Evolutionary conservation across 2,888 invertebrate species (phyloP).

Genomic region (Cylloceria caligata): DNA sequence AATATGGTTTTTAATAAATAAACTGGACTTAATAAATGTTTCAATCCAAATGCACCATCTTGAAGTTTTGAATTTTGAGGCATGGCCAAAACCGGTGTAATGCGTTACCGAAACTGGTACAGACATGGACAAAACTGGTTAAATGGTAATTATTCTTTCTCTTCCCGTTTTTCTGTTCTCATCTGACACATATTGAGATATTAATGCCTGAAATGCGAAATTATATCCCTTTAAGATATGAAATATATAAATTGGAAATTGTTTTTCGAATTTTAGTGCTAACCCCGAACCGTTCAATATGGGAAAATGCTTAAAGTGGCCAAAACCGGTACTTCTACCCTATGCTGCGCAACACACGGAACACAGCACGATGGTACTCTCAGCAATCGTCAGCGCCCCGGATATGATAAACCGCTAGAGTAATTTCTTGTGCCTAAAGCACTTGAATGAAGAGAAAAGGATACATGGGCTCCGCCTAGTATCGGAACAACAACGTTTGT

Average conservation of each 20-base stretch:
- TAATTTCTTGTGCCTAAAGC: no score
- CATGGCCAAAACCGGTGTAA: not conserved
- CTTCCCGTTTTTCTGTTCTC: not conserved
- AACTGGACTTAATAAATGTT: not conserved
- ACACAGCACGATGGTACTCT: no score
- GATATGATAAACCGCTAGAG: no score
- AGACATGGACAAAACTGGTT: not conserved
- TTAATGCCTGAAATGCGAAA: not conserved
- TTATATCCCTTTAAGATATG: not conserved
- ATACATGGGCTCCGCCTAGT: no score
- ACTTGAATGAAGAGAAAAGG: no score
- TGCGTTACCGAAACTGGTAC: not conserved
- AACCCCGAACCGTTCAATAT: not conserved
- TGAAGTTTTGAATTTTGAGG: not conserved
- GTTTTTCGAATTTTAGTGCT: not conserved
- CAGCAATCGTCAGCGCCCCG: no score
- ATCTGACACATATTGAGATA: not conserved
- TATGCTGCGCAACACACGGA: no score
- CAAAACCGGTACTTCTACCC: slow-evolving; percentile 19
- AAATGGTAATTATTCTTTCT: not conserved
- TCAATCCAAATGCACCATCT: not conserved
- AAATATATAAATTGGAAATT: not conserved
- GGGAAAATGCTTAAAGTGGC: not conserved
- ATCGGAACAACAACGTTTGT: no score
- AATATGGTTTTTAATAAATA: no score